Evolutionary conservation across 1,140 invertebrate genomes (phyloP).

Genomic region (Stegodyphus dumicola): DNA sequence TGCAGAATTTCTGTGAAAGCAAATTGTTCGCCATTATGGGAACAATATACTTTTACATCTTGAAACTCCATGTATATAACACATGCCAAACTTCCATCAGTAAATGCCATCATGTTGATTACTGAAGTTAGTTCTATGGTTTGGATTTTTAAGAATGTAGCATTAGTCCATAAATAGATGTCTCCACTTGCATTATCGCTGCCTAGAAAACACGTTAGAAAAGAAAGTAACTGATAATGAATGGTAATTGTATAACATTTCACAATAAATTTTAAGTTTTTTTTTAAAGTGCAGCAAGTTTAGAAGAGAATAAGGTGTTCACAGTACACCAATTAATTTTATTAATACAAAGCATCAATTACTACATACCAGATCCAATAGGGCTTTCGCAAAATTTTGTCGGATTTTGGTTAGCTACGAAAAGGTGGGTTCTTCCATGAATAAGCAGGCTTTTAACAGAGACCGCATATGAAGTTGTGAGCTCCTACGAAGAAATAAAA

Average conservation of each 20-base stretch:
- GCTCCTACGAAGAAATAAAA: constrained; percentile 10
- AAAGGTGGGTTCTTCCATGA: constrained; percentile 9
- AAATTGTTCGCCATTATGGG: background rate
- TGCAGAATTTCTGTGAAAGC: background rate
- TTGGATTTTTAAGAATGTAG: constrained; percentile 17
- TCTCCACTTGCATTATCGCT: constrained; percentile 9
- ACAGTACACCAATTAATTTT: too few relatives aligned
- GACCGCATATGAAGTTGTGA: constrained; percentile 7
- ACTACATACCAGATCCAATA: too few relatives aligned
- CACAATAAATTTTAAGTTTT: too few relatives aligned
- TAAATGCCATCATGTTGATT: constrained; percentile 23
- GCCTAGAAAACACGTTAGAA: background rate
- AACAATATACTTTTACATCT: constrained; percentile 10
- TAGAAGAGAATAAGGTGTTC: too few relatives aligned
- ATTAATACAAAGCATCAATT: too few relatives aligned
- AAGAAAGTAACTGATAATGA: too few relatives aligned
- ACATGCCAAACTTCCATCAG: constrained; percentile 2
- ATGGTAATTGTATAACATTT: too few relatives aligned
- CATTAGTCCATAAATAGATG: constrained; percentile 4
- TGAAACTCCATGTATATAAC: background rate
- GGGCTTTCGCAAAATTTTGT: background rate
- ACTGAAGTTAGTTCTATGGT: background rate
- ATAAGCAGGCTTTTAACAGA: constrained; percentile 5
- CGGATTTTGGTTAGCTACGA: constrained; percentile 32
- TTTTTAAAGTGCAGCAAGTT: too few relatives aligned